These are phyloP conservation scores for Drosophila lacertosa DNA, from an alignment of 1,140 invertebrate genomes.

Conservation along the genomic window DNA sequence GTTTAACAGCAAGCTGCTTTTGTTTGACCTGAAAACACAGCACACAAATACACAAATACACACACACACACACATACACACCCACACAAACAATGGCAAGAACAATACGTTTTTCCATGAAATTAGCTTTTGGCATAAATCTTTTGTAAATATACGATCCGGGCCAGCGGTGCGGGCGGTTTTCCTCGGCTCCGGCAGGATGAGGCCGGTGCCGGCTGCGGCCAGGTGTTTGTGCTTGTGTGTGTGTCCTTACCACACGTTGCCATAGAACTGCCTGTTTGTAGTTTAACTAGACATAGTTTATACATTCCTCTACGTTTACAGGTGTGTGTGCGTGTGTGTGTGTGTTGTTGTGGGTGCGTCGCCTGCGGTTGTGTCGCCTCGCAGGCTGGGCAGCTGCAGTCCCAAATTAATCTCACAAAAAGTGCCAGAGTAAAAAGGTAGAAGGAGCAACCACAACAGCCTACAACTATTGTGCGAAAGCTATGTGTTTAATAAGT, in stretches of 20 bases:
- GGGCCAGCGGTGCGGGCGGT: conserved; percentile 1
- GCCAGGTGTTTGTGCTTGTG: conserved; percentile 42
- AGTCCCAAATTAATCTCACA: conserved; percentile 71
- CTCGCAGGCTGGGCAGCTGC: conserved; percentile 17
- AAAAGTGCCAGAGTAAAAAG: conserved; percentile 75
- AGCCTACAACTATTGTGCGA: conserved; percentile 5
- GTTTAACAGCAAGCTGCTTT: conserved; percentile 56
- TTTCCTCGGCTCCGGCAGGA: conserved; percentile 8
- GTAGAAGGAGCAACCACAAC: conserved; percentile 47
- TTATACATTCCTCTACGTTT: conserved; percentile 54
- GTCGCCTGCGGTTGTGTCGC: conserved; percentile 52
- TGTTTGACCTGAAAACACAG: conserved; percentile 60
- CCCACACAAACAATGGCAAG: conserved; percentile 10
- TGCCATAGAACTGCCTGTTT: conserved; percentile 34
- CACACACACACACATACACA: conserved; percentile 7
- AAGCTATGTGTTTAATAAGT: conserved; percentile 39
- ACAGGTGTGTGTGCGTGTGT: conserved; percentile 9
- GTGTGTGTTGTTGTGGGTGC: conserved; percentile 19
- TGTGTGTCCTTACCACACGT: conserved; percentile 3
- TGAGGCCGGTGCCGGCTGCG: conserved; percentile 17
- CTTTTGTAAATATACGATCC: conserved; percentile 70
- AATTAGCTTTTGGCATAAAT: conserved; percentile 82
- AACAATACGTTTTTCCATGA: conserved; percentile 81
- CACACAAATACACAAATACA: conserved; percentile 3
- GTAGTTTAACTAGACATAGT: conserved; percentile 71